Evolutionary conservation across 2,888 invertebrate genomes (phyloP), one percentile per base, ranked within the genome.

Genomic region (Mactromeris polynyma): DNA sequence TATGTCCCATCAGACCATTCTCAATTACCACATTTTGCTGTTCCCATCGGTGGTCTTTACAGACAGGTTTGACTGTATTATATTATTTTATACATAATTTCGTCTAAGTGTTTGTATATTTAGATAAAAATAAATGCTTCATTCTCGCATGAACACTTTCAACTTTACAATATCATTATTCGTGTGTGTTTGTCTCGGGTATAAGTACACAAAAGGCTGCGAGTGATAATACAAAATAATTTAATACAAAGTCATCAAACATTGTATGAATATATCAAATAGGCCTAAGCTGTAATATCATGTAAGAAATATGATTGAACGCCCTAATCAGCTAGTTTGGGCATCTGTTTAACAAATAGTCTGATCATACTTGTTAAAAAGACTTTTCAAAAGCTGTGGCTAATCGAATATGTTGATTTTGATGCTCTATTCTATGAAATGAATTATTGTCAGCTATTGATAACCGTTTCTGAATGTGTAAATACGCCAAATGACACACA

Each of bases 321-420:
- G n/a, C 58, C 2, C 26, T 64, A 64, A 64, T 26, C 21, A n/a
- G 11, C n/a, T 64, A 9, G 0, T 64, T 64, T 64, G 26, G 26
- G 26, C n/a, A 64, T 64, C 26, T 64, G 6, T 64, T 64, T 64
- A 64, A 64, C 26, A 26, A 26, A 64, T 46, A 26, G n/a, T 26
- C 26, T 64, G 58, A 64, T 64, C 21, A 26, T 26, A 26, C 58
- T 11, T 64, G 26, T 64, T 26, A 64, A 64, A 51, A 4, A 64
- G 58, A n/a, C n/a, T 64, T 64, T 64, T 64, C 58, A 64, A 64
- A 26, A 64, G 58, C n/a, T 64, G 58, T n/a, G 26, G 58, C 58
- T 64, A 64, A 64, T 64, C 58, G 26, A 26, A 64, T 64, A 64
- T 64, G 58, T 64, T 64, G n/a, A 64, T 64, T 64, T 26, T n/a